Percentiles rank a stretch among this genome's conserved stretches.
Evolutionary conservation across 2,888 invertebrate species (phyloP).

Genomic region (Brassicogethes aeneus): DNA sequence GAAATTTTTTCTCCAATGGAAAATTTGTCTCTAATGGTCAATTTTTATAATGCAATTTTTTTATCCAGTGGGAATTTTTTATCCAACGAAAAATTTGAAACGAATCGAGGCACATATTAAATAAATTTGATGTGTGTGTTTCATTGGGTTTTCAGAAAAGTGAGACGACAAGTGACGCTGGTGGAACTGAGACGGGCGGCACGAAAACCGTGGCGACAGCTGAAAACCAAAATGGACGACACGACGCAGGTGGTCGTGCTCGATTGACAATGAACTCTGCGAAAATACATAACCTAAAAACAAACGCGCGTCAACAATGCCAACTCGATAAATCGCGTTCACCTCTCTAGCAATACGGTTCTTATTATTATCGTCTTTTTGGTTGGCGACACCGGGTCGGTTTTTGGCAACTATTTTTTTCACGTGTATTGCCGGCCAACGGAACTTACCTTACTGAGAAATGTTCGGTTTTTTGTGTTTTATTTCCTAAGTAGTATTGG

Average conservation of each 20-base stretch:
- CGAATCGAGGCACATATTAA: too few species aligned
- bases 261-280: slow-evolving; percentile 62
- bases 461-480: too few species aligned
- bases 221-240: slow-evolving; percentile 43
- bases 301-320: slow-evolving; percentile 9
- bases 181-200: slow-evolving; percentile 75
- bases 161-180: slow-evolving; percentile 71
- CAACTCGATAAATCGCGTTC: background rate
- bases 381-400: too few species aligned
- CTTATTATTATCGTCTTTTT: too few species aligned
- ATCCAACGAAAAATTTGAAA: too few species aligned
- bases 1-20: background rate
- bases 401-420: too few species aligned
- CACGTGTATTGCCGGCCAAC: too few species aligned
- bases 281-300: slow-evolving; percentile 17
- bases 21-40: background rate
- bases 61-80: background rate
- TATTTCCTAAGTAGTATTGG: too few species aligned
- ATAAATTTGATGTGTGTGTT: too few species aligned
- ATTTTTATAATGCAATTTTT: too few species aligned
- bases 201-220: slow-evolving; percentile 72
- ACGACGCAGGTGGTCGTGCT: slow-evolving; percentile 65
- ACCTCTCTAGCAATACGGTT: slow-evolving; percentile 31
- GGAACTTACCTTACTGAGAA: too few species aligned
- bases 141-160: slow-evolving; percentile 64